Evolutionary conservation across 2,113 vertebrate genomes (phyloP), one percentile per base, ranked within the genome.

Genomic region (Procapra przewalskii): DNA sequence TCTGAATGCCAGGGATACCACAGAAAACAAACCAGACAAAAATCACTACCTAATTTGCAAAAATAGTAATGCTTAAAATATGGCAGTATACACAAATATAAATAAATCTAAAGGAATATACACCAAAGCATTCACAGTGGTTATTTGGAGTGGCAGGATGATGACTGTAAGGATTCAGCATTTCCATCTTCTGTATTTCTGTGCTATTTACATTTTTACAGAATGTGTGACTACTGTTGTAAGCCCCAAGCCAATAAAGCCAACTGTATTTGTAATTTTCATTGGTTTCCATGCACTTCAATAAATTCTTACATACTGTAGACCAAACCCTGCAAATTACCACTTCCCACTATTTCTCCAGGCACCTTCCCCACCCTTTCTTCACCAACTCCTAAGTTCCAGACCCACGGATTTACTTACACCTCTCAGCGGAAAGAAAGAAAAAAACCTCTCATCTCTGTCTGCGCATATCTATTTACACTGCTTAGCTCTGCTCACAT

Each of bases 211-310:
- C 83, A 15, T 52, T 52, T 96, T 80, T 80, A 84, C 48, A 75
- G 31, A 36, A 23, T 89, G 4, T 79, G 50, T 67, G 64, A 71
- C 36, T 92, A 62, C 50, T 94, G 94, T 71, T 62, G 13, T 75
- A 96, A 96, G 27, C 5, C 27, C 57, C 27, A 90, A 87, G 43
- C 43, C 45, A 91, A 88, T 19, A 64, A 77, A 90, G 90, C 48
- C 50, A 95, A 96, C 57, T 88, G 25, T 21, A 80, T 87, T 88
- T 88, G 12, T 85, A 43, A 96, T 91, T 97, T 75, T 23, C 50
- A 40, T 4, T 82, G 43, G 23, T 80, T 80, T 90, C 87, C 52
- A 52, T 14, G 0, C 48, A 77, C 21, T 54, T 88, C 85, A 60
- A 40, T 40, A 91, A 96, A 90, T 15, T 79, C 45, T 36, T 94